Evolutionary conservation across 2,797 vertebrate species (phyloP).

Genomic region (Dendrocincla tyrannina): DNA sequence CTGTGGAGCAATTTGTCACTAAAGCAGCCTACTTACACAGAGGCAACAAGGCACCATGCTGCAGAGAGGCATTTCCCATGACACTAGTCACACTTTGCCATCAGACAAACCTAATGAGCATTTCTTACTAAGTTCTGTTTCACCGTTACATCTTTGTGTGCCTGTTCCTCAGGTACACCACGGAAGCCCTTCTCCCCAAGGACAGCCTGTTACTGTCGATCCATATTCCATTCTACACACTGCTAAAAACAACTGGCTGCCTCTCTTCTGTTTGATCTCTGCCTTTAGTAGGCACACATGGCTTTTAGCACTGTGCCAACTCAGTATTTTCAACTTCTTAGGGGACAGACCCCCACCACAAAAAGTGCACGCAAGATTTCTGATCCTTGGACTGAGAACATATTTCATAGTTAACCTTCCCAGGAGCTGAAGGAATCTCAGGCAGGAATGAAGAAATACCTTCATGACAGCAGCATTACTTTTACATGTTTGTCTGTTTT

Average conservation of each 20-base stretch:
- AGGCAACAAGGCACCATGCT: not conserved
- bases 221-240: not conserved
- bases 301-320: not conserved
- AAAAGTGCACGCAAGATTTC: not conserved
- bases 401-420: not conserved
- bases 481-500: fast-evolving
- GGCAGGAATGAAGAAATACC: not conserved
- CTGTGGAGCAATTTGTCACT: fast-evolving
- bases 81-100: not conserved
- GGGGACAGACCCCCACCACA: not conserved
- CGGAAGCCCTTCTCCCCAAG: not conserved
- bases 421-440: not conserved
- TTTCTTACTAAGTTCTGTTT: not conserved
- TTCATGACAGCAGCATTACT: not conserved
- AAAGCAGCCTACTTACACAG: not conserved
- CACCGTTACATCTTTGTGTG: not conserved
- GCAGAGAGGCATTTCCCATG: not conserved
- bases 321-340: not conserved
- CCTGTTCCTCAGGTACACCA: not conserved
- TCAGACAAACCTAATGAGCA: not conserved
- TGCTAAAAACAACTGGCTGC: not conserved
- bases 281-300: not conserved
- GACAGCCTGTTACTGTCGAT: not conserved
- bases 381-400: not conserved
- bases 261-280: not conserved